A percentile compares a stretch with the other conserved stretches of the same genome.
phyloP scores from a whole-genome alignment of 2,888 invertebrate genomes.

The Acanthopleura granulata region DNA sequence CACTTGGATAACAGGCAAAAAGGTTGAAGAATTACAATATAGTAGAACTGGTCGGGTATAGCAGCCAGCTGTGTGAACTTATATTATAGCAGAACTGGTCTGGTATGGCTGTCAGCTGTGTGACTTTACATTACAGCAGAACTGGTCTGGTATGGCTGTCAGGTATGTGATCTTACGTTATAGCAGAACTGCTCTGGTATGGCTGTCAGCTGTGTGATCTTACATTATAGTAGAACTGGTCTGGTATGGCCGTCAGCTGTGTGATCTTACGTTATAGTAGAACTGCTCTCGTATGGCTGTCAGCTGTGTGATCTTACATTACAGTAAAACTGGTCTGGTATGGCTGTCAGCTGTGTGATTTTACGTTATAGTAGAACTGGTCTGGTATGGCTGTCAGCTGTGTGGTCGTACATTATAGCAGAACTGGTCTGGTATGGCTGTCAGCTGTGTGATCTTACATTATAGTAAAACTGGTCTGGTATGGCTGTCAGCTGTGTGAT shows the following conservation, averaged over 20 bases:
- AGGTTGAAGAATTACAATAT: constrained; percentile 65
- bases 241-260: constrained; percentile 58
- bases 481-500: constrained; percentile 46
- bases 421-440: constrained; percentile 62
- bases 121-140: constrained; percentile 44
- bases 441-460: constrained; percentile 61
- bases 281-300: constrained; percentile 63
- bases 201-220: constrained; percentile 53
- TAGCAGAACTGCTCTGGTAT: constrained; percentile 66
- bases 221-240: constrained; percentile 65
- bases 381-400: too few relatives aligned
- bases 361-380: too few relatives aligned
- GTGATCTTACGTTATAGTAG: constrained; percentile 64
- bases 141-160: constrained; percentile 56
- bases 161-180: constrained; percentile 58
- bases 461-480: constrained; percentile 65
- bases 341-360: constrained; percentile 12
- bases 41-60: constrained; percentile 67
- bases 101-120: too few relatives aligned
- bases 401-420: constrained; percentile 60
- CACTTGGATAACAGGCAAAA: too few relatives aligned
- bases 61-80: constrained; percentile 55
- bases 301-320: constrained; percentile 49
- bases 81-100: too few relatives aligned
- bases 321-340: constrained; percentile 50